A percentile compares a stretch with the other conserved stretches of the same genome.
These are phyloP conservation scores for Haemorhous mexicanus DNA, from an alignment of 2,113 vertebrate genomes.

Conservation along the genomic window DNA sequence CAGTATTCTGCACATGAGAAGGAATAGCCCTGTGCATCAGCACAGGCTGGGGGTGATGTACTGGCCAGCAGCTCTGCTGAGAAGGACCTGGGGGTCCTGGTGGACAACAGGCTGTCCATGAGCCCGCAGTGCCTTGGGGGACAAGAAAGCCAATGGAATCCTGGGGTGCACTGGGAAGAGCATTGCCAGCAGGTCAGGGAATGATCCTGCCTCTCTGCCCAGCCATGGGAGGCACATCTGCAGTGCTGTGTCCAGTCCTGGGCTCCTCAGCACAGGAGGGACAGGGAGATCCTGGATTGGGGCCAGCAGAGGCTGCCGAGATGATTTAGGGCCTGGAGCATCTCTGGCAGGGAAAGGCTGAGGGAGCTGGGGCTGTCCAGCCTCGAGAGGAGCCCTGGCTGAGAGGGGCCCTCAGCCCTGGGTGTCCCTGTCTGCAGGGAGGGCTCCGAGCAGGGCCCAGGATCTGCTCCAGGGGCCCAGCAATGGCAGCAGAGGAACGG, in stretches of 20 bases:
- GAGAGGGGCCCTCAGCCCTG: background rate
- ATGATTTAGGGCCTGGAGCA: background rate
- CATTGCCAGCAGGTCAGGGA: background rate
- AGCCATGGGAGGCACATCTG: background rate
- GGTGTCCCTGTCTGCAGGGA: background rate
- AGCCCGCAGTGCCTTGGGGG: background rate
- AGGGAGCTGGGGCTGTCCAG: background rate
- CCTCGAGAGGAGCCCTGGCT: background rate
- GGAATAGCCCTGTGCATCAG: background rate
- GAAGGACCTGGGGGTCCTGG: background rate
- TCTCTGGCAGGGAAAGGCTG: background rate
- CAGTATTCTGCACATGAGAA: background rate
- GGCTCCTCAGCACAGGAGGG: background rate
- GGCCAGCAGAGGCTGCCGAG: rapidly evolving
- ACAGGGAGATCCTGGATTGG: rapidly evolving
- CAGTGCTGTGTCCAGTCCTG: background rate
- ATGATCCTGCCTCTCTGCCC: background rate
- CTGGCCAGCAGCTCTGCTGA: background rate
- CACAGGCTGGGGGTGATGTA: background rate
- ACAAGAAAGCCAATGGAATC: background rate
- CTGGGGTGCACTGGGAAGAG: background rate
- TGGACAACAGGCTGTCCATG: background rate
- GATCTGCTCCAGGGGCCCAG: background rate
- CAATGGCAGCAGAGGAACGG: background rate
- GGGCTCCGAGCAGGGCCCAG: background rate